Evolutionary conservation across 2,888 invertebrate species (phyloP), one percentile per base, ranked within the genome.

Genomic region (Acanthosepion pharaonis): DNA sequence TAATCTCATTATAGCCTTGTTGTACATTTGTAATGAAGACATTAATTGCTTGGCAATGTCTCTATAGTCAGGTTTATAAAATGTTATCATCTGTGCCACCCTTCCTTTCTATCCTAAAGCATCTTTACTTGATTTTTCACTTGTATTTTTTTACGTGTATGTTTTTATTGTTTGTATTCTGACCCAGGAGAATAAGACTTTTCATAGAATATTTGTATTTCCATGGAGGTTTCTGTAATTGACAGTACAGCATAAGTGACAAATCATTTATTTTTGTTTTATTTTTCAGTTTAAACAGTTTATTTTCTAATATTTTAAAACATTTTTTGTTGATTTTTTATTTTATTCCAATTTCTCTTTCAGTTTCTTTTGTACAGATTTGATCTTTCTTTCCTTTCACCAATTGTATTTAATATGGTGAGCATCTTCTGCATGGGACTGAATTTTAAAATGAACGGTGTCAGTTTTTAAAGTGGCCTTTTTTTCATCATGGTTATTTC

Each of bases 1-100:
- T 78, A 78, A 78, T 78, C 78, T 78, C 78, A n/a, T 78, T 78
- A 78, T n/a, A 33, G 78, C 15, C 78, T 78, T n/a, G 9, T 78
- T 78, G 78, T 78, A 78, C 78, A 78, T n/a, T 78, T 78, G 78
- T 78, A 78, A 78, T 5, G n/a, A n/a, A 78, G 78, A 78, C 78
- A 78, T 78, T 78, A 78, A 78, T 78, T 78, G 78, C 78, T 78
- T 78, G 78, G n/a, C 33, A n/a, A 78, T 78, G 78, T 78, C 78
- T 78, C 33, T 78, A 78, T 78, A 78, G 78, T 78, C 78, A n/a
- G 33, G 33, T n/a, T 78, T 78, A 33, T 78, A 78, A 78, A 78
- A 78, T 78, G 78, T 78, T 78, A 15, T n/a, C 78, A 11, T 15
- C 2, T 15, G 3, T 78, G n/a, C 11, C 78, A n/a, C 78, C 15